These are phyloP conservation scores for Zaprionus davidi DNA, from an alignment of 1,140 invertebrate genomes.

Conservation along the genomic window DNA sequence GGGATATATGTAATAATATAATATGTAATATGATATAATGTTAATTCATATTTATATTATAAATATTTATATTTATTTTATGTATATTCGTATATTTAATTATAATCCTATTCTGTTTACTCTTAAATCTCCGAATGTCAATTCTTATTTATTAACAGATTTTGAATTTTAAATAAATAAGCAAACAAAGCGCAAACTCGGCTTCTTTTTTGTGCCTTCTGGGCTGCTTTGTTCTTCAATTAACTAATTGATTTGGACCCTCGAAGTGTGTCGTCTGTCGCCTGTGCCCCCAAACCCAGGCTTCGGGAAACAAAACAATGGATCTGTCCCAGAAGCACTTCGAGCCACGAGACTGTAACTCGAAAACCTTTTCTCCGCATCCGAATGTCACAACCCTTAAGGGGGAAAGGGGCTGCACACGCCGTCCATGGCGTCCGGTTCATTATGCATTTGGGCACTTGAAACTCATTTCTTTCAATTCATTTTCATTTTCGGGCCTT, in stretches of 20 bases:
- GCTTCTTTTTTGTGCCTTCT: constrained; percentile 16
- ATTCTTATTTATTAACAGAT: background rate
- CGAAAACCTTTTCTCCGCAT: constrained; percentile 42
- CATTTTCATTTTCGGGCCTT: constrained; percentile 47
- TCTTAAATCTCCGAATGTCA: background rate
- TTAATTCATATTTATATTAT: too few species aligned
- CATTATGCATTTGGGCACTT: constrained; percentile 73
- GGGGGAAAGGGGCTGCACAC: constrained; percentile 49
- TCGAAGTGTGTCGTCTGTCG: constrained; percentile 72
- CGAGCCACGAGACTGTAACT: constrained; percentile 38
- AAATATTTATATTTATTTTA: too few species aligned
- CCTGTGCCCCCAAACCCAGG: constrained; percentile 31
- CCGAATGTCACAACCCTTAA: constrained; percentile 76
- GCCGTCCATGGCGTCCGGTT: constrained; percentile 60
- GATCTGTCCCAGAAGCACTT: constrained; percentile 62
- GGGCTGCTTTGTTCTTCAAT: constrained; percentile 69
- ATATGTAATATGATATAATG: too few species aligned
- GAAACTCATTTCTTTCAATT: constrained; percentile 75
- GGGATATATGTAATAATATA: too few species aligned
- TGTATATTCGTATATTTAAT: too few species aligned
- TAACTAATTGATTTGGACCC: constrained; percentile 77
- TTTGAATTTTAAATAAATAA: constrained; percentile 14
- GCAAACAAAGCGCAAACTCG: background rate
- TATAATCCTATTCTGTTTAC: too few species aligned
- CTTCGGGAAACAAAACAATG: constrained; percentile 43